Percentiles rank a stretch among this genome's conserved stretches.
Conservation (phyloP, 64 coral and sea anemone genomes). For the Montipora efflorescens region DNA sequence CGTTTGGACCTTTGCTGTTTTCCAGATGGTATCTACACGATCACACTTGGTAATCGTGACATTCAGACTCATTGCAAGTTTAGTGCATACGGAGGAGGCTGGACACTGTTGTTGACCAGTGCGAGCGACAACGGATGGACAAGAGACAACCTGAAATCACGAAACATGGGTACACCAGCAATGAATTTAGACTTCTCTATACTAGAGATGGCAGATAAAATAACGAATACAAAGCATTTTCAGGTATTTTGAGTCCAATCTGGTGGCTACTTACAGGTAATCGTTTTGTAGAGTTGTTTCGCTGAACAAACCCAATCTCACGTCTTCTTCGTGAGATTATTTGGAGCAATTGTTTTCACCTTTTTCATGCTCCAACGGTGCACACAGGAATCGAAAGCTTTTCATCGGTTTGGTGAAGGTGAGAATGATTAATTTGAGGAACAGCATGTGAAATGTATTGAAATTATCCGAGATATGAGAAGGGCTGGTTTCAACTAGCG, state of each 20-base stretch:
- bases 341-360: too few relatives aligned
- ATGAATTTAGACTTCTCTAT: constrained; percentile 57
- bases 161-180: constrained; percentile 19
- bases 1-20: background rate
- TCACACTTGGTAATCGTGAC: background rate
- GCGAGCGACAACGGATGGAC: constrained; percentile 50
- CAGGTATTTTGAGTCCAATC: constrained; percentile 18
- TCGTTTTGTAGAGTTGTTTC: too few relatives aligned
- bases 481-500: too few relatives aligned
- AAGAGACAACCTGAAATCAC: constrained; percentile 20
- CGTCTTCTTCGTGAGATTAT: too few relatives aligned
- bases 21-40: constrained; percentile 41
- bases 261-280: too few relatives aligned
- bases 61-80: constrained; percentile 65
- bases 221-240: constrained; percentile 41
- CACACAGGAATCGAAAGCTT: too few relatives aligned
- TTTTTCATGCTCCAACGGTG: too few relatives aligned
- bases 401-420: too few relatives aligned
- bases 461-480: too few relatives aligned
- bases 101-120: constrained; percentile 68
- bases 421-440: too few relatives aligned
- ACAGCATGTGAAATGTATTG: too few relatives aligned
- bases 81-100: constrained; percentile 51
- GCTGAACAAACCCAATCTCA: too few relatives aligned
- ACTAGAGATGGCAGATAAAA: constrained; percentile 27